These are phyloP conservation scores for Trypoxylon attenuatum DNA, from an alignment of 2,888 invertebrate species.

Conservation along the genomic window DNA sequence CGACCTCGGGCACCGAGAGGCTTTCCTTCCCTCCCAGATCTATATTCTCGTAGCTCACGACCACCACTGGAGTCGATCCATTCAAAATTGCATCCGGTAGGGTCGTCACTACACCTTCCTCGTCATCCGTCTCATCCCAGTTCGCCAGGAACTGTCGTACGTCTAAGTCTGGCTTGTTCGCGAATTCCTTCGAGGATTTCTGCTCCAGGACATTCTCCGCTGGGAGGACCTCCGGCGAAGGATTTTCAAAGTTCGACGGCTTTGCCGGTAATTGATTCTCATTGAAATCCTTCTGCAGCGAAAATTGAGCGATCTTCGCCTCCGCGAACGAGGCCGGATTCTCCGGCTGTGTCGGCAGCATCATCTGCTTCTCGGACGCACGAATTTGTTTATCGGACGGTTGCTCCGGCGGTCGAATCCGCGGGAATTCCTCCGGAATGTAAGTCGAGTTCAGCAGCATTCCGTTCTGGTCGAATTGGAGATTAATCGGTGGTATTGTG, in stretches of 20 bases:
- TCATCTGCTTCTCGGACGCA: constrained; percentile 25
- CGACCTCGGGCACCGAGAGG: constrained; percentile 9
- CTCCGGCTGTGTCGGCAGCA: constrained; percentile 20
- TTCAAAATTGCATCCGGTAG: constrained; percentile 51
- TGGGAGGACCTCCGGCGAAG: constrained; percentile 31
- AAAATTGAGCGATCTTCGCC: background rate
- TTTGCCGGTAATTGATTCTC: background rate
- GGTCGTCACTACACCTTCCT: constrained; percentile 59
- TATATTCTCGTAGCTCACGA: constrained; percentile 62
- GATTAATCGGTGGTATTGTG: constrained; percentile 65
- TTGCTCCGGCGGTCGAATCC: constrained; percentile 26
- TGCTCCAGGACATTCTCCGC: constrained; percentile 38
- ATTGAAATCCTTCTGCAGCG: background rate
- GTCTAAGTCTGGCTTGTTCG: constrained; percentile 69
- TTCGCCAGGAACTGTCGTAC: constrained; percentile 72
- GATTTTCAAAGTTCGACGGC: constrained; percentile 36
- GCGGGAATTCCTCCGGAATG: constrained; percentile 55
- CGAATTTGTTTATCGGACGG: constrained; percentile 12
- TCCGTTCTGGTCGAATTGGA: constrained; percentile 72
- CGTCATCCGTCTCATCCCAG: constrained; percentile 73
- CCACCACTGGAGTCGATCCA: constrained; percentile 55
- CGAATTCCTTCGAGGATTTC: constrained; percentile 45
- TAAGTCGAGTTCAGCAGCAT: constrained; percentile 68
- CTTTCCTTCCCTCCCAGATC: too few species aligned
- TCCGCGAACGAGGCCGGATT: constrained; percentile 11